Percentiles rank a stretch among this genome's conserved stretches.
phyloP scores from a whole-genome alignment of 2,113 vertebrate species.

The Crotalus horridus region DNA sequence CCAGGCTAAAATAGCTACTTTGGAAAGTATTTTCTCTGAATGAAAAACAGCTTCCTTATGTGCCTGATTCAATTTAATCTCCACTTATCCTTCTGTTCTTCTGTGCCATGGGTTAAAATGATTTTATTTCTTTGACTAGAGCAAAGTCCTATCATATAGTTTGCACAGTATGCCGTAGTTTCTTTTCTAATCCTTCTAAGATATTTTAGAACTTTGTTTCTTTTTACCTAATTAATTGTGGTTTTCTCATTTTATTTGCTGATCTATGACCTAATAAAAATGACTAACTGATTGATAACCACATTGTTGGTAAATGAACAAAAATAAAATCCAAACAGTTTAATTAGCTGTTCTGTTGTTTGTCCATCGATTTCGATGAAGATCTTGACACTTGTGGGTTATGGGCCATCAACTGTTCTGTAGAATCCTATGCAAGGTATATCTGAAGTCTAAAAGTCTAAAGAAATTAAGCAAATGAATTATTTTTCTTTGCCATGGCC shows the following conservation, averaged over 20 bases:
- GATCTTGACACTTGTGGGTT: too few species aligned
- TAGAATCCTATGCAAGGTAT: neutral
- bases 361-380: too few species aligned
- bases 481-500: neutral
- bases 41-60: constrained; percentile 15
- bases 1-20: neutral
- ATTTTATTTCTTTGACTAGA: neutral
- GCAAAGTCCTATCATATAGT: neutral
- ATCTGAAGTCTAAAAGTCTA: neutral
- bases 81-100: neutral
- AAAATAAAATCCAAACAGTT: neutral
- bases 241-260: neutral
- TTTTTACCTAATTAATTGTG: neutral
- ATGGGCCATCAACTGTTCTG: too few species aligned
- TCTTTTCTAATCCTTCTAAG: neutral
- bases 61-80: constrained; percentile 4
- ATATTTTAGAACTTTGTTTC: neutral
- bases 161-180: neutral
- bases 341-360: neutral
- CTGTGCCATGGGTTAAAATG: neutral
- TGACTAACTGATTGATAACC: neutral
- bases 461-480: neutral
- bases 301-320: too few species aligned
- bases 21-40: constrained; percentile 2
- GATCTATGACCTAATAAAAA: neutral